Conservation (phyloP, 2,888 invertebrate genomes). For the Gymnocheta viridis region DNA sequence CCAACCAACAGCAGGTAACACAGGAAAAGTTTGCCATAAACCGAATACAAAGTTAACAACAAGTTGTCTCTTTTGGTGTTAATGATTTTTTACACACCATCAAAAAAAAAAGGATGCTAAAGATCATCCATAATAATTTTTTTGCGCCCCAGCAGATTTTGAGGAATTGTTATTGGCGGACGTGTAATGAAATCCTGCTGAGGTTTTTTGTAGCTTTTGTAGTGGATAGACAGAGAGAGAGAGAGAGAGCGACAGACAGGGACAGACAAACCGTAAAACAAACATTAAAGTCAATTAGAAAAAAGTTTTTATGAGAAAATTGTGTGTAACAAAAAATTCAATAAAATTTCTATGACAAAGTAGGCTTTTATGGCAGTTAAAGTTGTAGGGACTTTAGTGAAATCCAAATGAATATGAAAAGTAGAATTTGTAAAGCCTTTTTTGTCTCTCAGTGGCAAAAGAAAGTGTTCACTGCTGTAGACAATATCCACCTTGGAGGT, state of each 20-base stretch:
- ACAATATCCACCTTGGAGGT: too few species aligned
- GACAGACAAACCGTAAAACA: not conserved
- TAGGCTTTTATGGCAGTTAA: too few species aligned
- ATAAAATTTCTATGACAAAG: too few species aligned
- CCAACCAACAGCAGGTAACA: not conserved
- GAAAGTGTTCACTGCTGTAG: too few species aligned
- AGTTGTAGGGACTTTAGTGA: too few species aligned
- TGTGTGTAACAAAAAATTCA: too few species aligned
- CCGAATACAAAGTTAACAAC: constrained; percentile 44
- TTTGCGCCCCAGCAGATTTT: constrained; percentile 25
- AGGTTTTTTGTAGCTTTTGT: not conserved
- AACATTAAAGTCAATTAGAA: constrained; percentile 17
- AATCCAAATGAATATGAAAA: too few species aligned
- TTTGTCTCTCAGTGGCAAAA: too few species aligned
- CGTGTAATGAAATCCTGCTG: constrained; percentile 30
- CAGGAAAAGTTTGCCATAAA: not conserved
- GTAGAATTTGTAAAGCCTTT: too few species aligned
- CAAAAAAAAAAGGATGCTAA: constrained; percentile 45
- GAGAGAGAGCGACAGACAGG: not conserved
- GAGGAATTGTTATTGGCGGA: not conserved
- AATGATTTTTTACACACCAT: constrained; percentile 61
- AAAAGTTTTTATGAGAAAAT: not conserved
- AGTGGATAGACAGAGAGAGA: not conserved
- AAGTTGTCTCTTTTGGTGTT: constrained; percentile 43
- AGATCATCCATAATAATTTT: constrained; percentile 52